Evolutionary conservation across 2,113 vertebrate species (phyloP).

Genomic region (Alosa alosa): DNA sequence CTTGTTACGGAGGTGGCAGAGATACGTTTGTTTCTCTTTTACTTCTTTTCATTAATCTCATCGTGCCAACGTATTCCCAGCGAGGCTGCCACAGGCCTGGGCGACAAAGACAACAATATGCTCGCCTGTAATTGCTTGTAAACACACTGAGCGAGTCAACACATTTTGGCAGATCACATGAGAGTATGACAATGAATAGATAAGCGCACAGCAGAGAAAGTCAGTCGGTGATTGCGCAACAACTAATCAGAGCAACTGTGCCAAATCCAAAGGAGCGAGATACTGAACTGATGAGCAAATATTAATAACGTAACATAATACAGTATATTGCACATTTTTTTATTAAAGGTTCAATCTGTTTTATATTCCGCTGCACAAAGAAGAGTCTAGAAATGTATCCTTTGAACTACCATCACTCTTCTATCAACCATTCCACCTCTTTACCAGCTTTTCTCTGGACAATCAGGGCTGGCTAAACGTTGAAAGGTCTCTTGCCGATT

Average conservation of each 20-base stretch:
- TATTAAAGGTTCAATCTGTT: neutral
- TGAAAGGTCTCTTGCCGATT: neutral
- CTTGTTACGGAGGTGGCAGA: neutral
- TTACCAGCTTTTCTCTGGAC: neutral
- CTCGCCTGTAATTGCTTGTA: constrained; percentile 19
- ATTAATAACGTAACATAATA: neutral
- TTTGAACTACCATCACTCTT: neutral
- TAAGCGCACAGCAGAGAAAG: neutral
- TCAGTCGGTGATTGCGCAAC: neutral
- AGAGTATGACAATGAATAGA: constrained; percentile 8
- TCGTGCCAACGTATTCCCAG: neutral
- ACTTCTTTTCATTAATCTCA: constrained; percentile 15
- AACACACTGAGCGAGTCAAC: constrained; percentile 8
- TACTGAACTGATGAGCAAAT: neutral
- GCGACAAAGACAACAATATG: constrained; percentile 17
- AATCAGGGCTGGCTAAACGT: neutral
- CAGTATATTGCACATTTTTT: neutral
- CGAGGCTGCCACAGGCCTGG: neutral
- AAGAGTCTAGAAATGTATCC: neutral
- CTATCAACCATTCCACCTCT: neutral
- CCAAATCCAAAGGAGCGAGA: neutral
- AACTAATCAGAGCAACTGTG: neutral
- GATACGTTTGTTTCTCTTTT: constrained; percentile 3
- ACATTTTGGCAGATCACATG: constrained; percentile 13
- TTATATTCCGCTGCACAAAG: constrained; percentile 15